phyloP scores from a whole-genome alignment of 2,113 vertebrate genomes.

The Notechis scutatus region DNA sequence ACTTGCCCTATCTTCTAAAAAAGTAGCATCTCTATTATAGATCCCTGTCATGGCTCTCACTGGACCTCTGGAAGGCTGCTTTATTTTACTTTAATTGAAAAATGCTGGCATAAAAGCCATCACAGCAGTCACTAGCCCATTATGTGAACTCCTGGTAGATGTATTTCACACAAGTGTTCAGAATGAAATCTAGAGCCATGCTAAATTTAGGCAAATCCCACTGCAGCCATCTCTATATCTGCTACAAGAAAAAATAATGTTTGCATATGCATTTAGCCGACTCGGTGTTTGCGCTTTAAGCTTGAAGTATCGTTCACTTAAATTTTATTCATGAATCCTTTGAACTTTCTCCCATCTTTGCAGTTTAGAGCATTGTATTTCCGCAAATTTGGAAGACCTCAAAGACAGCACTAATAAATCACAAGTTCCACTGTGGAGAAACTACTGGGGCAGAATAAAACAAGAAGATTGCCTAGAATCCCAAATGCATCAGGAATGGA shows the following conservation, averaged over 20 bases:
- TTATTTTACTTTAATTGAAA: conserved; percentile 27
- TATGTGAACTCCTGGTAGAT: neutral
- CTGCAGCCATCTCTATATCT: conserved; percentile 29
- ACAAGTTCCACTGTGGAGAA: conserved; percentile 45
- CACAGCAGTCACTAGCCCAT: neutral
- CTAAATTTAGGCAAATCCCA: conserved; percentile 32
- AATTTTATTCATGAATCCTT: conserved; percentile 56
- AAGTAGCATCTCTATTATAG: conserved; percentile 23
- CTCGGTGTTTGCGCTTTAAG: conserved; percentile 35
- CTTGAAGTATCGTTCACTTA: conserved; percentile 46
- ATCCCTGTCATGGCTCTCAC: neutral
- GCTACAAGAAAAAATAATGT: conserved; percentile 46
- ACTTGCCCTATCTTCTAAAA: neutral
- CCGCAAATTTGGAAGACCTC: conserved; percentile 38
- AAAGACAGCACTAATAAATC: conserved; percentile 52
- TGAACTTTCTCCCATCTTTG: conserved; percentile 43
- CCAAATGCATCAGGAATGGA: conserved; percentile 34
- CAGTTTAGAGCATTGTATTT: conserved; percentile 29
- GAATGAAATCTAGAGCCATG: conserved; percentile 27
- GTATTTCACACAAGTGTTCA: conserved; percentile 20
- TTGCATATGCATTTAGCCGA: conserved; percentile 53
- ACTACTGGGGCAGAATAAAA: conserved; percentile 7
- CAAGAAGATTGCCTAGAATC: conserved; percentile 8
- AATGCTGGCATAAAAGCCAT: accelerated
- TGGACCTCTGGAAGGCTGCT: neutral